Conservation (phyloP, 2,113 vertebrate species). For the Neotoma lepida region DNA sequence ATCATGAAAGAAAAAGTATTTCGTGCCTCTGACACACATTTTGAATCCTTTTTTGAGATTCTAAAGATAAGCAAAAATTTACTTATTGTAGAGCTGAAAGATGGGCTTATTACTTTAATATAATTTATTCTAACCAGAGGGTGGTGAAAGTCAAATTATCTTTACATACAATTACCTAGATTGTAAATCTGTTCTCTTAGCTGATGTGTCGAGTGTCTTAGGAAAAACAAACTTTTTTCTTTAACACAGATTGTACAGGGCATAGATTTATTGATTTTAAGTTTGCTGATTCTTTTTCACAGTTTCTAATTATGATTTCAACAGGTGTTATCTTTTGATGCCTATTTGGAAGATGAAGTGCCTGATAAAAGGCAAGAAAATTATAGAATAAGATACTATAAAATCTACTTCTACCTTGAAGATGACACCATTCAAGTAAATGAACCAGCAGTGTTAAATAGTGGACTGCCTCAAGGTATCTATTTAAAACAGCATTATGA, state of each 20-base stretch:
- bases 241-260: neutral
- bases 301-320: constrained; percentile 77
- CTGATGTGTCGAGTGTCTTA: constrained; percentile 26
- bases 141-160: constrained; percentile 54
- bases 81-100: constrained; percentile 44
- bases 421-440: constrained; percentile 95
- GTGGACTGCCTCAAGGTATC: constrained; percentile 93
- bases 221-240: constrained; percentile 30
- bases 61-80: constrained; percentile 20
- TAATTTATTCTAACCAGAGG: constrained; percentile 48
- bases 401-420: constrained; percentile 94
- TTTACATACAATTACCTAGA: constrained; percentile 24
- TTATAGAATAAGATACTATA: constrained; percentile 90
- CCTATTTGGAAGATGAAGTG: constrained; percentile 90
- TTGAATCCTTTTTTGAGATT: constrained; percentile 54
- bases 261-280: constrained; percentile 68
- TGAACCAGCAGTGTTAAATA: constrained; percentile 91
- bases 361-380: constrained; percentile 87
- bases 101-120: constrained; percentile 58
- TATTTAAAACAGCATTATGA: constrained; percentile 69
- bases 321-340: constrained; percentile 93
- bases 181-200: neutral
- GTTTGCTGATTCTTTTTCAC: constrained; percentile 54
- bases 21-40: constrained; percentile 8
- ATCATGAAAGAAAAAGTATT: constrained; percentile 55